Base-by-base conservation (phyloP, 2,888 invertebrate genomes). In the Limnephilus auricula region DNA sequence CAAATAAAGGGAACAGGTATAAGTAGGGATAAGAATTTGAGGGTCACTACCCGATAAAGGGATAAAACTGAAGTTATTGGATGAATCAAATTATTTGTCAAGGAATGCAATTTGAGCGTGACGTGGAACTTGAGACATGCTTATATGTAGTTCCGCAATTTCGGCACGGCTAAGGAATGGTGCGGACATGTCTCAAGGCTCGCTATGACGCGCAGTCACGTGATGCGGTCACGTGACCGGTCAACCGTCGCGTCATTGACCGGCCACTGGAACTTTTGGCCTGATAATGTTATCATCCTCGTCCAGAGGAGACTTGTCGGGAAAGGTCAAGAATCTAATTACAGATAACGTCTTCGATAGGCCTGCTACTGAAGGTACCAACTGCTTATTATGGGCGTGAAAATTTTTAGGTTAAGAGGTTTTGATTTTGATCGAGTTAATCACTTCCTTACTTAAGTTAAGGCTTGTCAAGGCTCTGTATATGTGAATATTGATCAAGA, bases 191-290 rank as follows among this genome's bases (percentile, higher is more conserved):
- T n/a, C n/a, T 84, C 37, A 40, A 13, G 85, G 85, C 40, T 45
- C 6, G 30, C 30, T 5, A 30, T 45, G 85, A 85, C 45, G 85
- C 40, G 85, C 85, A 85, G 25, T 85, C 85, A 85, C 85, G 85
- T 85, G 82, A 85, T 40, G 40, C 37, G 37, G 85, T 85, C 85
- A 85, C 40, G n/a, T 40, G 85, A 25, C 12, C 45, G 40, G 85
- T 30, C 37, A 40, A n/a, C 40, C 85, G 40, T 45, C 40, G 45
- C 30, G 85, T 85, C 85, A 85, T 30, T 30, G 37, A 18, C n/a
- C 37, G 85, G 40, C 25, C 34, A 25, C 25, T 82, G 82, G 37
- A 25, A 65, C 65, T 65, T 65, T 9, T 5, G 65, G 65, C 65
- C 65, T 65, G 6, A 65, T n/a, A 6, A n/a, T 9, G n/a, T 65